Evolutionary conservation across 2,797 vertebrate genomes (phyloP), one percentile per base, ranked within the genome.

Genomic region (Otus scops): DNA sequence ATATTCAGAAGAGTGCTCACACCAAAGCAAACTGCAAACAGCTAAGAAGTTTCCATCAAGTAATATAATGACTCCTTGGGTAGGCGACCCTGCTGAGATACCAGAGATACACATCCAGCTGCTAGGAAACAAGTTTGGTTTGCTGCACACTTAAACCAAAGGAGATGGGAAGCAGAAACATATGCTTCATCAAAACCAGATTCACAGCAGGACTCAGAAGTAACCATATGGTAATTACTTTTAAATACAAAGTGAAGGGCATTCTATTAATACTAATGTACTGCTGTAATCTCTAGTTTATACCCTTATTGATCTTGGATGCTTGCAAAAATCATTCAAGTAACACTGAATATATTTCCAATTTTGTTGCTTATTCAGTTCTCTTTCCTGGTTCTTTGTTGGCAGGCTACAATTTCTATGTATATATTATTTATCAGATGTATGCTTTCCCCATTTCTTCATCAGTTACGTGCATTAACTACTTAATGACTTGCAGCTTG

Each of bases 101-200:
- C 39, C 68, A 57, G 39, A 9, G 34, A 32, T 2, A 50, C 60
- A 63, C 43, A 77, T 36, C 69, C 90, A 95, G 94, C 96, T 96
- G 91, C 92, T 83, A 39, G 76, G 86, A 88, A 95, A 87, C 69
- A 38, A 57, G 54, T 26, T 36, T 0, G 0, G 32, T 50, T 80
- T 70, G 67, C 75, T 77, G 43, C 82, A 83, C 28, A 1, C 78
- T 88, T 48, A 61, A 83, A 63, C 65, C 41, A 53, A 57, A 90
- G 82, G 45, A 95, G 59, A 68, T 8, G 21, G 81, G 56, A 88
- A 75, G 74, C 84, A 94, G 54, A 70, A 96, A 82, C 85, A 93
- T 32, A 74, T 34, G 61, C 80, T 96, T 73, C 85, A 95, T 88
- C 81, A 91, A 93, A 93, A 28, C 23, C 85, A 88, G 64, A 69